Evolutionary conservation across 1,140 invertebrate species (phyloP).

Genomic region (Bombus balteatus): DNA sequence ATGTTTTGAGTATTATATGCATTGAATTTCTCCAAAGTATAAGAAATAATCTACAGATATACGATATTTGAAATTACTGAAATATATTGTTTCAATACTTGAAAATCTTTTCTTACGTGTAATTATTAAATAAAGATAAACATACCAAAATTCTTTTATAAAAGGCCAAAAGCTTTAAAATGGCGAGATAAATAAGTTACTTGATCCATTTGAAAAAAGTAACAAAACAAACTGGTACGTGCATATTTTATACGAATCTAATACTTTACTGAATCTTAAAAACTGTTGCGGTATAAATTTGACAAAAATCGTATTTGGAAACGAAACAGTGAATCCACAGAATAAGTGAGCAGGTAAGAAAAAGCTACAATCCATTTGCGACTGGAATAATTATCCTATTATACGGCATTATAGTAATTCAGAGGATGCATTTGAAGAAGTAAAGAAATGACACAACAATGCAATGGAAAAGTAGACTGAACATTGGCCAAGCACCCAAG

Average conservation of each 20-base stretch:
- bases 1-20: not conserved
- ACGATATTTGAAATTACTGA: no score
- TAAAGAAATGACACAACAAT: not conserved
- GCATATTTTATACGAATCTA: not conserved
- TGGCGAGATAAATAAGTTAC: no score
- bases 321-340: not conserved
- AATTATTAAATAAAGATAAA: no score
- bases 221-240: not conserved
- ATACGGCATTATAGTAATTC: not conserved
- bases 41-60: no score
- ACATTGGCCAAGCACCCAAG: not conserved
- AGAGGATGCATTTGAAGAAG: no score
- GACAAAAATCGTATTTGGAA: not conserved
- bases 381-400: not conserved
- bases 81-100: no score
- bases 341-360: not conserved
- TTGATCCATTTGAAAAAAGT: no score
- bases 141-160: no score
- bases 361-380: no score
- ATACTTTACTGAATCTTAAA: not conserved
- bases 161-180: no score
- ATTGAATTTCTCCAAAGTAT: no score
- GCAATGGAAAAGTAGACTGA: not conserved
- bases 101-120: no score
- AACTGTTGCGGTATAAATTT: not conserved